Evolutionary conservation across 1,140 invertebrate genomes (phyloP).

Genomic region (Lepidurus packardi): DNA sequence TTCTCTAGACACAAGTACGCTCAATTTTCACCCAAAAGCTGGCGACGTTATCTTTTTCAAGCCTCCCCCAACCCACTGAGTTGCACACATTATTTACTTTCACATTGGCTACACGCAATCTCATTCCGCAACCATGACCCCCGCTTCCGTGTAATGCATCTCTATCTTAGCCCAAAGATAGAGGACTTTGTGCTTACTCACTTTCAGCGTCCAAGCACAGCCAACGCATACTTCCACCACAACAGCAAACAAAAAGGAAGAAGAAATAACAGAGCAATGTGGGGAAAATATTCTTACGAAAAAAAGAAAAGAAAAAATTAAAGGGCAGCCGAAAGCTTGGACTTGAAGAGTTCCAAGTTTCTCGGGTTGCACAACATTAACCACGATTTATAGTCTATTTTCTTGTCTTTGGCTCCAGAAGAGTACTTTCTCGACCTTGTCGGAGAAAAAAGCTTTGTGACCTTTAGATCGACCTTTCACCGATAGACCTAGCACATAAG

Average conservation of each 20-base stretch:
- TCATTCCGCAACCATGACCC: background rate
- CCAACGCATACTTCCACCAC: background rate
- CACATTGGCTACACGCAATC: slow-evolving; percentile 12
- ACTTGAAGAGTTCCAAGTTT: slow-evolving; percentile 9
- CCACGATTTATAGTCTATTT: slow-evolving; percentile 8
- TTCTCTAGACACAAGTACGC: background rate
- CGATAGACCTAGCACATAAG: too few species aligned
- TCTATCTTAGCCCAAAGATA: background rate
- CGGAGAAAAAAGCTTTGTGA: background rate
- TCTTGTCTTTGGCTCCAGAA: background rate
- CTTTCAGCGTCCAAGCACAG: background rate
- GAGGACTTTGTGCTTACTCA: background rate
- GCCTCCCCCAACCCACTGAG: background rate
- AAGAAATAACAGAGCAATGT: background rate
- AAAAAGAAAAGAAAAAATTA: background rate
- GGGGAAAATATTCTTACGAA: too few species aligned
- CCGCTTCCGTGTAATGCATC: slow-evolving; percentile 1
- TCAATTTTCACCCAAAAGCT: background rate
- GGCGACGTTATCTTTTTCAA: background rate
- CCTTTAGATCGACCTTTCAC: too few species aligned
- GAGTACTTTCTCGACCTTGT: background rate
- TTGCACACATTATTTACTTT: slow-evolving; percentile 7
- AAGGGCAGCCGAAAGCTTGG: slow-evolving; percentile 8
- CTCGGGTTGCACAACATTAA: slow-evolving; percentile 10
- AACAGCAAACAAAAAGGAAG: background rate